phyloP scores from a whole-genome alignment of 2,888 invertebrate genomes.

The Blastobasis adustella region DNA sequence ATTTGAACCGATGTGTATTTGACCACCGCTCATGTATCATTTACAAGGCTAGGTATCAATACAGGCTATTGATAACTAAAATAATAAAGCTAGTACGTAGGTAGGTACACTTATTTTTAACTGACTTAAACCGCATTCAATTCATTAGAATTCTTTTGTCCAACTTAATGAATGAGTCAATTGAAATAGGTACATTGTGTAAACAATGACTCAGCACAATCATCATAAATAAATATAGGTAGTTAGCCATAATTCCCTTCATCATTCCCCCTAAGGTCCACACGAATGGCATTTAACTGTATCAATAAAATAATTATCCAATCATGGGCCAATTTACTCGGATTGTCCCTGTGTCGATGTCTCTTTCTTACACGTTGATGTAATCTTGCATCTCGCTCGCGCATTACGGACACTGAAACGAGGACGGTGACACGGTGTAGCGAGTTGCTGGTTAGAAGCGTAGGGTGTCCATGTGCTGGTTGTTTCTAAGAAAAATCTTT shows the following conservation, averaged over 20 bases:
- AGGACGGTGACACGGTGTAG: conserved; percentile 47
- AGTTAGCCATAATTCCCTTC: conserved; percentile 21
- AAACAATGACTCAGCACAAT: too few relatives aligned
- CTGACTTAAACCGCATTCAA: too few relatives aligned
- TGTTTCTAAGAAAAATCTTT: background rate
- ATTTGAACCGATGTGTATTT: too few relatives aligned
- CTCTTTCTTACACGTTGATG: conserved; percentile 22
- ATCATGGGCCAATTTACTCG: conserved; percentile 67
- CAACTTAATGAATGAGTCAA: too few relatives aligned
- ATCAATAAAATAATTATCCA: conserved; percentile 74
- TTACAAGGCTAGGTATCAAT: too few relatives aligned
- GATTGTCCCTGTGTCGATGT: conserved; percentile 41
- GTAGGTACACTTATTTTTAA: too few relatives aligned
- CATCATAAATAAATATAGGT: too few relatives aligned
- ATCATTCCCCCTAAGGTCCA: conserved; percentile 30
- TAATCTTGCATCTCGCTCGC: conserved; percentile 27
- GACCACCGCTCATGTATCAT: too few relatives aligned
- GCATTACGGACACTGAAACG: conserved; percentile 24
- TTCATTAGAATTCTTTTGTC: too few relatives aligned
- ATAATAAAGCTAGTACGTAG: too few relatives aligned
- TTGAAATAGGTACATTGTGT: too few relatives aligned
- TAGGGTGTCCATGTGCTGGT: conserved; percentile 13
- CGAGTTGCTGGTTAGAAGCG: conserved; percentile 20
- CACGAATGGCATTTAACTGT: conserved; percentile 56
- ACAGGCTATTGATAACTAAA: too few relatives aligned